phyloP scores from a whole-genome alignment of 1,140 invertebrate species.

The Oreohelix idahoensis region DNA sequence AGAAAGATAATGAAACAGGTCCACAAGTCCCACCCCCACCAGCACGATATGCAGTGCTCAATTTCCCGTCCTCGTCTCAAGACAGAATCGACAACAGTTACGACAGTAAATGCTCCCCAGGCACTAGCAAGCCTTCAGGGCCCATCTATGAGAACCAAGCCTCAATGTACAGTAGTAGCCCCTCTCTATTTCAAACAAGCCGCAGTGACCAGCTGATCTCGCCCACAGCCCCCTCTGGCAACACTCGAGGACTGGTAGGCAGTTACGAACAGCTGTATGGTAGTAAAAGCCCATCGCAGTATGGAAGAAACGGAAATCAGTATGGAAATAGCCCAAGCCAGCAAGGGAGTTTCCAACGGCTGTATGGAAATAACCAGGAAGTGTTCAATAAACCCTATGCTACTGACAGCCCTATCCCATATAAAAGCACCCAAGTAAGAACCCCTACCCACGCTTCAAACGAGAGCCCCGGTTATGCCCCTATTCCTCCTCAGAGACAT shows the following conservation, averaged over 20 bases:
- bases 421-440: slow-evolving; percentile 2
- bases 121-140: not conserved
- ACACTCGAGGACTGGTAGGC: not conserved
- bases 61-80: not conserved
- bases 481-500: slow-evolving; percentile 18
- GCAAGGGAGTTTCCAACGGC: not conserved
- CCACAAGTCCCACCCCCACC: not conserved
- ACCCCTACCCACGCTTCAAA: slow-evolving; percentile 19
- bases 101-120: not conserved
- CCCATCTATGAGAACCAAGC: not conserved
- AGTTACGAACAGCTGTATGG: slow-evolving; percentile 30
- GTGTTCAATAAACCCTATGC: not conserved
- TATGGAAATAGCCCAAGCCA: not conserved
- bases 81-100: not conserved
- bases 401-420: slow-evolving; percentile 35
- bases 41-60: not conserved
- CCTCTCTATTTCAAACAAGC: not conserved
- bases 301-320: not conserved
- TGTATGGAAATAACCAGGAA: not conserved
- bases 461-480: slow-evolving; percentile 29
- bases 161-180: slow-evolving; percentile 3
- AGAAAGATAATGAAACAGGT: no score
- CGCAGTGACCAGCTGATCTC: not conserved
- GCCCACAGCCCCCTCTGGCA: not conserved
- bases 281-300: not conserved